phyloP scores from a whole-genome alignment of 2,797 vertebrate species.

The Macropodus opercularis region DNA sequence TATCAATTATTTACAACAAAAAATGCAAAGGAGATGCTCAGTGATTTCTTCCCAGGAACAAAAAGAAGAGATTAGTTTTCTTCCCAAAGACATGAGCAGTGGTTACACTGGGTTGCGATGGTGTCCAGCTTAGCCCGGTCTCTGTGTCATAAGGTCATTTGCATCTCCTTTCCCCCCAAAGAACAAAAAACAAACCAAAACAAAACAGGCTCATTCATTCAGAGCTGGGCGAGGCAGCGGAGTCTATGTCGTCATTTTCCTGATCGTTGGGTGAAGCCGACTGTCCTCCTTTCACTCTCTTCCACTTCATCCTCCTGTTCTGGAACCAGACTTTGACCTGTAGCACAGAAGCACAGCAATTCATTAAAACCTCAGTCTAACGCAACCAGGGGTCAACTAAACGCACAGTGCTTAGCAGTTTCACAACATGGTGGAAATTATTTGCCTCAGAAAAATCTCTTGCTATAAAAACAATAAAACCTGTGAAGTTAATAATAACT shows the following conservation, averaged over 20 bases:
- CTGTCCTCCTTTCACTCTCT: constrained; percentile 94
- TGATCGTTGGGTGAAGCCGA: constrained; percentile 87
- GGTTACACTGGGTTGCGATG: constrained; percentile 15
- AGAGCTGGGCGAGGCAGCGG: constrained; percentile 91
- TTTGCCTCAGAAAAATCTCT: no score
- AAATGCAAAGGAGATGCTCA: constrained; percentile 49
- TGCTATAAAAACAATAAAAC: no score
- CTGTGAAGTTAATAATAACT: no score
- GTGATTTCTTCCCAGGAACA: constrained; percentile 50
- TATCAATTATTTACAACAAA: constrained; percentile 75
- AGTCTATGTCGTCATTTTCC: constrained; percentile 92
- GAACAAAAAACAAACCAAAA: no score
- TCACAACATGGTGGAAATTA: no score
- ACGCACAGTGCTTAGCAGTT: no score
- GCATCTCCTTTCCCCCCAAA: constrained; percentile 29
- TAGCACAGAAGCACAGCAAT: constrained; percentile 20
- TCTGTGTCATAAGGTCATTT: constrained; percentile 2
- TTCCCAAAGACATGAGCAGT: constrained; percentile 24
- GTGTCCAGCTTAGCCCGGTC: constrained; percentile 43
- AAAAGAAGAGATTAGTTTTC: constrained; percentile 41
- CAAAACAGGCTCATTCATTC: constrained; percentile 85
- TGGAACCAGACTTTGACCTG: constrained; percentile 99
- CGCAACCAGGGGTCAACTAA: no score
- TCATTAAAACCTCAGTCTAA: constrained; percentile 3
- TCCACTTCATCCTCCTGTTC: constrained; percentile 99